Conservation (phyloP, 2,888 invertebrate species). For the Copidosoma aretas region DNA sequence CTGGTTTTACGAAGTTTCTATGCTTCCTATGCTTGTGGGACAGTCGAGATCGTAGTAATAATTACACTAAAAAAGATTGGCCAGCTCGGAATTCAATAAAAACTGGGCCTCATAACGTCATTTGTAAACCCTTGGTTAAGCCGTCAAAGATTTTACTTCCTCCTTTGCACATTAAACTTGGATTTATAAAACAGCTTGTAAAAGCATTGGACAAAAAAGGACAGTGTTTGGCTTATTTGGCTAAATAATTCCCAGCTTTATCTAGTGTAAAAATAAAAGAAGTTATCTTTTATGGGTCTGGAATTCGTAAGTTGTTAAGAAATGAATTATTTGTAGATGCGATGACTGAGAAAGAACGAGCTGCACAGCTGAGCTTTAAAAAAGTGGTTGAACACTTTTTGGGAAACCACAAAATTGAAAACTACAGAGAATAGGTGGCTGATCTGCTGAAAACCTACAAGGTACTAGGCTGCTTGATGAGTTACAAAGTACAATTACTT, state of each 20-base stretch:
- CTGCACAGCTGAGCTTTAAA: neutral
- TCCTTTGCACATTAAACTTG: too few species aligned
- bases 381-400: neutral
- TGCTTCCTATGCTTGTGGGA: constrained; percentile 49
- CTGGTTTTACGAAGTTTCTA: constrained; percentile 48
- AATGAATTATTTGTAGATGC: neutral
- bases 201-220: neutral
- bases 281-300: neutral
- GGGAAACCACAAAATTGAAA: neutral
- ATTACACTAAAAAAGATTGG: constrained; percentile 45
- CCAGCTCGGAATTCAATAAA: neutral
- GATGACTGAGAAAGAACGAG: neutral
- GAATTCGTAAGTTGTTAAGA: neutral
- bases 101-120: neutral
- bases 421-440: neutral
- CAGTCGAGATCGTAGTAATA: constrained; percentile 45
- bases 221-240: neutral
- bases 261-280: neutral
- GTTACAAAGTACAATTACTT: neutral
- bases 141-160: too few species aligned
- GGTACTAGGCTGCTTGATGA: too few species aligned
- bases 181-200: neutral
- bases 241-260: neutral
- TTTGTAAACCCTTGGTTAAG: neutral
- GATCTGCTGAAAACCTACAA: neutral